Evolutionary conservation across 2,888 invertebrate genomes (phyloP).

Genomic region (Pediacus dermestoides): DNA sequence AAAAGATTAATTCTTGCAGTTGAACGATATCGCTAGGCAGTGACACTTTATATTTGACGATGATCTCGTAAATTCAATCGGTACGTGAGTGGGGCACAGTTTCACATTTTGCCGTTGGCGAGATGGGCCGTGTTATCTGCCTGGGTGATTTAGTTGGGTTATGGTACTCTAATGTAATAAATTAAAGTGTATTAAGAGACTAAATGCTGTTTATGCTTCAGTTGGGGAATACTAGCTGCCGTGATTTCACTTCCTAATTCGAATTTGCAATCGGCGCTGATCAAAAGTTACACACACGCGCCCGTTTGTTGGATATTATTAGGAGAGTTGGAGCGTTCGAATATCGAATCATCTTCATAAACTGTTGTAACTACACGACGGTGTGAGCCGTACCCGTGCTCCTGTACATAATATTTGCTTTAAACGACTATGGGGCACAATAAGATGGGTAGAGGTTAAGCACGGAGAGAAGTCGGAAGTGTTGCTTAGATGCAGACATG

Average conservation of each 20-base stretch:
- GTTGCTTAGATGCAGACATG: too few relatives aligned
- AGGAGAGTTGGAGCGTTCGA: too few relatives aligned
- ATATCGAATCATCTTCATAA: too few relatives aligned
- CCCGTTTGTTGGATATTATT: too few relatives aligned
- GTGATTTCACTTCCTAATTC: constrained; percentile 13
- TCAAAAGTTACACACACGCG: constrained; percentile 8
- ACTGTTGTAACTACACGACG: too few relatives aligned
- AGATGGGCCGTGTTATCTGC: constrained; percentile 21
- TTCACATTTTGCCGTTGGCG: constrained; percentile 19
- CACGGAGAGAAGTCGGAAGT: too few relatives aligned
- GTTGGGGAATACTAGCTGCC: constrained; percentile 13
- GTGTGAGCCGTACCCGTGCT: too few relatives aligned
- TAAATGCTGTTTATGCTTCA: constrained; percentile 25
- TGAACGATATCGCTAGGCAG: constrained; percentile 2
- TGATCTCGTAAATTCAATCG: constrained; percentile 23
- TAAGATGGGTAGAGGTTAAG: too few relatives aligned
- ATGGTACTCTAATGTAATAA: constrained; percentile 24
- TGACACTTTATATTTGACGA: constrained; percentile 16
- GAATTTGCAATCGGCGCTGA: constrained; percentile 3
- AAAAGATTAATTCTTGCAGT: constrained; percentile 12
- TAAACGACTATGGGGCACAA: too few relatives aligned
- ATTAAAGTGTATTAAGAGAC: constrained; percentile 27
- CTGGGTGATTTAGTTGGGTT: constrained; percentile 24
- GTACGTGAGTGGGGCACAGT: constrained; percentile 17
- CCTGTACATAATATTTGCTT: too few relatives aligned